Evolutionary conservation across 1,140 invertebrate genomes (phyloP).

Genomic region (Drosophila mayri): DNA sequence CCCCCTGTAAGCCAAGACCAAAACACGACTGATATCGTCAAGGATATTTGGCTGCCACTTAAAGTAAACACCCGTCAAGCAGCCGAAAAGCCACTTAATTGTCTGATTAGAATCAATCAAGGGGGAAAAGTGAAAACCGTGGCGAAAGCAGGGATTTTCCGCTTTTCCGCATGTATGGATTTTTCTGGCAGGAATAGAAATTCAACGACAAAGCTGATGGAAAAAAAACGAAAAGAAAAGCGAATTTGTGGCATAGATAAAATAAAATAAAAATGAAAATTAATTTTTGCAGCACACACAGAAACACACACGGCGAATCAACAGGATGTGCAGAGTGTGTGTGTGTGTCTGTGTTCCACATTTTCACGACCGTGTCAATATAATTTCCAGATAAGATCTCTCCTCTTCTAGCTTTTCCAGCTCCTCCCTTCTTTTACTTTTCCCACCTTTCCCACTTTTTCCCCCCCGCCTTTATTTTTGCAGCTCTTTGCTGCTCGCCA

Average conservation of each 20-base stretch:
- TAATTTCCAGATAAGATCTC: slow-evolving; percentile 71
- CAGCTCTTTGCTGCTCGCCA: slow-evolving; percentile 17
- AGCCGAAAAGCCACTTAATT: slow-evolving; percentile 71
- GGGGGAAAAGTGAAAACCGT: slow-evolving; percentile 17
- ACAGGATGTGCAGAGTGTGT: slow-evolving; percentile 1
- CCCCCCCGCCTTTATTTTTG: not conserved
- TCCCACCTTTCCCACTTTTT: not conserved
- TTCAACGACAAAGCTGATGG: slow-evolving; percentile 40
- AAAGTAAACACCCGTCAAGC: slow-evolving; percentile 15
- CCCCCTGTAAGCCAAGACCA: not conserved
- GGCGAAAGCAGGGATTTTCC: not conserved
- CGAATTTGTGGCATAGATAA: slow-evolving; percentile 45
- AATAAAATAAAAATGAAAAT: slow-evolving; percentile 69
- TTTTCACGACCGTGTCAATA: slow-evolving; percentile 67
- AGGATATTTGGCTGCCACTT: slow-evolving; percentile 4
- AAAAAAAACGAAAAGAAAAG: slow-evolving; percentile 19
- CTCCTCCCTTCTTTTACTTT: not conserved
- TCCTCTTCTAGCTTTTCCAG: slow-evolving; percentile 2
- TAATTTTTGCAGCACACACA: slow-evolving; percentile 69
- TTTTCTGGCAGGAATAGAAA: slow-evolving; percentile 42
- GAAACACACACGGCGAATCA: slow-evolving; percentile 8
- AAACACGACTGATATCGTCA: not conserved
- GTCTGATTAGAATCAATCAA: slow-evolving; percentile 84
- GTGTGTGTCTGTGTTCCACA: slow-evolving; percentile 25
- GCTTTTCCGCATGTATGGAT: slow-evolving; percentile 38